A percentile compares a stretch with the other conserved stretches of the same genome.
Evolutionary conservation across 2,113 vertebrate species (phyloP).

Genomic region (human (Homo sapiens)): GRCh38 chr1:205753501-205754000

Average conservation of each 20-base stretch:
- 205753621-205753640: neutral
- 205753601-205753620: neutral
- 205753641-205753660: neutral
- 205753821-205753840: conserved; percentile 7
- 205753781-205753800: conserved; percentile 6
- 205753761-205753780: neutral
- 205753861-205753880: neutral
- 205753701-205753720: neutral
- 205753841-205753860: neutral
- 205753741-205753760: neutral
- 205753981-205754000: neutral
- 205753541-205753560: conserved; percentile 20
- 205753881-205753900: neutral
- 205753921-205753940: neutral
- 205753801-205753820: neutral
- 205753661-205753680: neutral
- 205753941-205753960: neutral
- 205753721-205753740: neutral
- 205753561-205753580: neutral
- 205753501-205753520: neutral
- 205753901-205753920: neutral
- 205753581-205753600: neutral
- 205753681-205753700: neutral
- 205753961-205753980: neutral
- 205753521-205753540: conserved; percentile 30